Conservation (phyloP, 2,113 vertebrate species). For the Gracilinanus agilis region DNA sequence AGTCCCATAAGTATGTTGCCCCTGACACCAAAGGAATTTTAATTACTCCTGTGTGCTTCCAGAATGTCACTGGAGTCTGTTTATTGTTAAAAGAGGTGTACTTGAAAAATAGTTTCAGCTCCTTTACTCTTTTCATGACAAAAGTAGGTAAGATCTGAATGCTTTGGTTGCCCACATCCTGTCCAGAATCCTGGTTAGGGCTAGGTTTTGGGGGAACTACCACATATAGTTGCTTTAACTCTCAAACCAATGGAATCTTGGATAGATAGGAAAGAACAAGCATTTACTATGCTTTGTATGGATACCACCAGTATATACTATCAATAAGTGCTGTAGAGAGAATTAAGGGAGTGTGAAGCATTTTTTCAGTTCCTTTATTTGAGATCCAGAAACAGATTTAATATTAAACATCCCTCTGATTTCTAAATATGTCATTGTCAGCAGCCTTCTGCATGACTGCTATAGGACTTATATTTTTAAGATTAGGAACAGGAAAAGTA, state of each 20-base stretch:
- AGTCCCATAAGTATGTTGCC: neutral
- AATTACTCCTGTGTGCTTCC: neutral
- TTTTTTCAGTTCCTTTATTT: neutral
- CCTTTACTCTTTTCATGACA: neutral
- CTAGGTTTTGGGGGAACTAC: neutral
- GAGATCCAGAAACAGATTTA: neutral
- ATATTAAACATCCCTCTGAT: constrained; percentile 2
- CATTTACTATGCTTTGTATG: neutral
- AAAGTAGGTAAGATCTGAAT: neutral
- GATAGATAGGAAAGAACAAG: neutral
- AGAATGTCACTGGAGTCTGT: neutral
- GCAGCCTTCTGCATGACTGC: neutral
- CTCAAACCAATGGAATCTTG: neutral
- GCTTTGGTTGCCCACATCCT: neutral
- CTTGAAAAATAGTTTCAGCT: neutral
- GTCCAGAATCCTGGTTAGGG: neutral
- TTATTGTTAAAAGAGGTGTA: neutral
- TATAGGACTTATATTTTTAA: constrained; percentile 73
- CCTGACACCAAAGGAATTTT: neutral
- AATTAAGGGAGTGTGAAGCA: neutral
- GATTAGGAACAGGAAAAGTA: constrained; percentile 28
- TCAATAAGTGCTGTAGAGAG: neutral
- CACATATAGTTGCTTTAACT: neutral
- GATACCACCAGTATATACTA: neutral
- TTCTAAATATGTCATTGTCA: constrained; percentile 15